Conservation (phyloP, 2,797 vertebrate species). For the Lophura swinhoii region DNA sequence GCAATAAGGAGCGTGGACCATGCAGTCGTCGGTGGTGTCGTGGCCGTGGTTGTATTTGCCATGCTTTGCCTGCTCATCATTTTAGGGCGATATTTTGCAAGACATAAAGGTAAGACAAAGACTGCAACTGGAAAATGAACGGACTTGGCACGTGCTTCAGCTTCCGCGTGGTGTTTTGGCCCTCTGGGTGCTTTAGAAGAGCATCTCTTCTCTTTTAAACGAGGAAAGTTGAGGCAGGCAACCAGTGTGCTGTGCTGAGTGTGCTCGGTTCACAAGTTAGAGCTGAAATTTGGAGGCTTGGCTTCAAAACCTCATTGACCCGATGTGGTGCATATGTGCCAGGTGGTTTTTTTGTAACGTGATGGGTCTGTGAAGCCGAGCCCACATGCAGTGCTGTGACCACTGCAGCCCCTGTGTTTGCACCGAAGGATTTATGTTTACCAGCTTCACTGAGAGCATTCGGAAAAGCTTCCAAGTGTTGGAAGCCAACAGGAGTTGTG, state of each 20-base stretch:
- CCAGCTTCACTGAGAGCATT: fast-evolving
- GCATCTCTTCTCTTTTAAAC: neutral
- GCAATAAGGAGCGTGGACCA: slow-evolving; percentile 93
- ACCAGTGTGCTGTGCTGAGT: fast-evolving
- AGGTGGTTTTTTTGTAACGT: neutral
- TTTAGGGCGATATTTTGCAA: slow-evolving; percentile 97
- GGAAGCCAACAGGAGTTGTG: neutral
- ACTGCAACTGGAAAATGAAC: fast-evolving
- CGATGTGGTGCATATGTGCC: fast-evolving
- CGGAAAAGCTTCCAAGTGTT: neutral
- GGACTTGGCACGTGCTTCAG: fast-evolving
- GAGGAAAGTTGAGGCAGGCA: neutral
- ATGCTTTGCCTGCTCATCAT: slow-evolving; percentile 98
- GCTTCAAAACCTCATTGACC: fast-evolving
- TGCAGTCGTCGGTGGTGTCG: slow-evolving; percentile 96
- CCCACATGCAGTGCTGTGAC: neutral
- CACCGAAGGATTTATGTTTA: fast-evolving
- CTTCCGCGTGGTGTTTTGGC: fast-evolving
- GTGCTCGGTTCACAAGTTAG: fast-evolving
- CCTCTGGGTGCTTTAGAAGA: neutral
- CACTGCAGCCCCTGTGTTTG: fast-evolving
- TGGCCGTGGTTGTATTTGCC: slow-evolving; percentile 98
- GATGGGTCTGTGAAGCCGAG: fast-evolving
- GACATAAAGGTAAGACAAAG: slow-evolving; percentile 94
- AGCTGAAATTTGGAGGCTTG: neutral